A percentile compares a stretch with the other conserved stretches of the same genome.
These are phyloP conservation scores for Grammomys surdaster DNA, from an alignment of 2,113 vertebrate genomes.

Conservation along the genomic window DNA sequence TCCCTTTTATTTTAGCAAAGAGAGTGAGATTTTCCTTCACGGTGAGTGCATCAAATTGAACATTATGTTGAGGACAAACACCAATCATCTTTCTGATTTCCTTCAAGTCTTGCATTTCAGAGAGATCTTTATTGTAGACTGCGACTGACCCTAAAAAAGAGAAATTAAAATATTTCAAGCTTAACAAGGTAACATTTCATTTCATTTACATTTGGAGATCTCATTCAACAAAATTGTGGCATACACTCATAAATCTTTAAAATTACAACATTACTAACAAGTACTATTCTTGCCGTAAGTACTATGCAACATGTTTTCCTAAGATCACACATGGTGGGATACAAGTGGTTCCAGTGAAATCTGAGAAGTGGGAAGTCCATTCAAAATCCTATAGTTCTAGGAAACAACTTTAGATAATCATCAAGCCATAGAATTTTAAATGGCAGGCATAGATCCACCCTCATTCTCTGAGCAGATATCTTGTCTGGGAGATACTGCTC, in stretches of 20 bases:
- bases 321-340: neutral
- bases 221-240: slow-evolving; percentile 15
- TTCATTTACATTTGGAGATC: neutral
- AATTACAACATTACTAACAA: slow-evolving; percentile 3
- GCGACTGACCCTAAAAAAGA: slow-evolving; percentile 88
- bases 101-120: slow-evolving; percentile 88
- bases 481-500: neutral
- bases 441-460: neutral
- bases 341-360: slow-evolving; percentile 9
- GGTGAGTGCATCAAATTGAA: slow-evolving; percentile 94
- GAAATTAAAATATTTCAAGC: slow-evolving; percentile 36
- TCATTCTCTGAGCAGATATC: neutral
- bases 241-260: slow-evolving; percentile 33
- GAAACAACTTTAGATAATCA: slow-evolving; percentile 23
- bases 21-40: slow-evolving; percentile 95
- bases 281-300: neutral
- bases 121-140: slow-evolving; percentile 90
- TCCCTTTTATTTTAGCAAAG: slow-evolving; percentile 95
- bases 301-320: neutral
- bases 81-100: slow-evolving; percentile 91
- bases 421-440: neutral
- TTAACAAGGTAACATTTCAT: neutral
- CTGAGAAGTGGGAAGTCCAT: neutral
- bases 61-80: slow-evolving; percentile 94
- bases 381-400: neutral